Base-by-base conservation (phyloP, 2,113 vertebrate genomes). In the Callocephalon fimbriatum region DNA sequence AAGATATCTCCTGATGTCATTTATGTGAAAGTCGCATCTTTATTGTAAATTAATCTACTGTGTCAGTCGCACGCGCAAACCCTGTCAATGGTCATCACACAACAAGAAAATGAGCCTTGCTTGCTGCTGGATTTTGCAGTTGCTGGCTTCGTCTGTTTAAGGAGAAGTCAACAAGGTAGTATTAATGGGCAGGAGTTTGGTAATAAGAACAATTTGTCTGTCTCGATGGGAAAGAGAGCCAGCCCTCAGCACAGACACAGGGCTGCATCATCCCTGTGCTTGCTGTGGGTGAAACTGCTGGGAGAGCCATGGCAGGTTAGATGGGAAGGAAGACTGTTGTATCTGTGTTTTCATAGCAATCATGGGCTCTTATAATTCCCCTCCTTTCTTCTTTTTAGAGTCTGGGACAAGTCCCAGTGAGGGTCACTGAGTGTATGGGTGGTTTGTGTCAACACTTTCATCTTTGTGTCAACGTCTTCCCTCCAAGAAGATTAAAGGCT, bases 11-110 rank as follows among this genome's bases (percentile, higher is more conserved):
- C 51, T 67, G 56, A 77, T 90, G 82, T 50, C n/a, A 47, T 84
- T 93, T 71, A 44, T 74, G 53, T 68, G 89, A 15, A 81, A 85
- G 67, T 58, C 92, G 40, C 27, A 31, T 68, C 94, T 94, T 87
- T 85, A 91, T 87, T 91, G 37, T 78, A 61, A 95, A 85, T 85
- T 87, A 93, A 95, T 93, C 66, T 82, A 65, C 93, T 11, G 3
- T 67, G 81, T 56, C 94, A 87, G 80, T 75, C 87, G 86, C 74
- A 81, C 70, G 59, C 40, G 65, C 63, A 91, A 87, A 48, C 47
- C 40, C 51, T 65, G 51, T 26, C 95, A 37, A 10, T 76, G 77
- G 80, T 45, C 77, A 78, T 81, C 66, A 29, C 31, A n/a, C 20
- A 7, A 40, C 29, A 93, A 51, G 72, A 48, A 71, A 95, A 84